Percentiles rank a stretch among this genome's conserved stretches.
phyloP scores from a whole-genome alignment of 2,888 invertebrate species.

The Cephus pulcher region DNA sequence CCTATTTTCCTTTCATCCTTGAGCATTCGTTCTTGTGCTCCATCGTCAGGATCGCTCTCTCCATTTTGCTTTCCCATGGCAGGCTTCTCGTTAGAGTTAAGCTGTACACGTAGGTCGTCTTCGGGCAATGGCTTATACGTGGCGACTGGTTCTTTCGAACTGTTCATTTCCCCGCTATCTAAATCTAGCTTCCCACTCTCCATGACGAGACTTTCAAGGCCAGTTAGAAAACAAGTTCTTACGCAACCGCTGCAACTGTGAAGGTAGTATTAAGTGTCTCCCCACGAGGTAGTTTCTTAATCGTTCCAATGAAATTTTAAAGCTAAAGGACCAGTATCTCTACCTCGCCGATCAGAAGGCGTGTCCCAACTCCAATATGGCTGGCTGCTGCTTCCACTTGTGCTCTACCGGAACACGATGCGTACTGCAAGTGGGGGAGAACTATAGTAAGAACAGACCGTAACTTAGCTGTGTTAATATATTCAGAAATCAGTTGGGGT shows the following conservation, averaged over 20 bases:
- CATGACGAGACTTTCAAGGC: constrained; percentile 31
- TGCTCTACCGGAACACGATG: background rate
- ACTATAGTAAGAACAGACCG: background rate
- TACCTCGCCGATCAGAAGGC: background rate
- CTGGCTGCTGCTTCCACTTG: background rate
- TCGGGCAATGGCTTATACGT: constrained; percentile 54
- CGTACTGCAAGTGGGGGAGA: background rate
- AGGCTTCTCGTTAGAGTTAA: constrained; percentile 14
- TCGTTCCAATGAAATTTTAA: background rate
- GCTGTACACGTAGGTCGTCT: constrained; percentile 42
- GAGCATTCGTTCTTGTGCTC: constrained; percentile 60
- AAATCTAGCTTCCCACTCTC: constrained; percentile 58
- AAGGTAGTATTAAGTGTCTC: background rate
- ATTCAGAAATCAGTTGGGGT: background rate
- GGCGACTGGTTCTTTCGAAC: constrained; percentile 46
- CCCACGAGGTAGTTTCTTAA: background rate
- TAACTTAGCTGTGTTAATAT: too few relatives aligned
- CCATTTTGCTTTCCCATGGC: constrained; percentile 56
- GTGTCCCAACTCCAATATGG: background rate
- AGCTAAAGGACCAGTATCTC: background rate
- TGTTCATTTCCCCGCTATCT: constrained; percentile 47
- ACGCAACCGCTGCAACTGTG: background rate
- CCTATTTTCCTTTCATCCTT: constrained; percentile 53
- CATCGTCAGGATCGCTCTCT: constrained; percentile 55
- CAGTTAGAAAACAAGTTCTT: background rate